Conservation (phyloP, 2,888 invertebrate species). For the Scaptomyza polygonia region DNA sequence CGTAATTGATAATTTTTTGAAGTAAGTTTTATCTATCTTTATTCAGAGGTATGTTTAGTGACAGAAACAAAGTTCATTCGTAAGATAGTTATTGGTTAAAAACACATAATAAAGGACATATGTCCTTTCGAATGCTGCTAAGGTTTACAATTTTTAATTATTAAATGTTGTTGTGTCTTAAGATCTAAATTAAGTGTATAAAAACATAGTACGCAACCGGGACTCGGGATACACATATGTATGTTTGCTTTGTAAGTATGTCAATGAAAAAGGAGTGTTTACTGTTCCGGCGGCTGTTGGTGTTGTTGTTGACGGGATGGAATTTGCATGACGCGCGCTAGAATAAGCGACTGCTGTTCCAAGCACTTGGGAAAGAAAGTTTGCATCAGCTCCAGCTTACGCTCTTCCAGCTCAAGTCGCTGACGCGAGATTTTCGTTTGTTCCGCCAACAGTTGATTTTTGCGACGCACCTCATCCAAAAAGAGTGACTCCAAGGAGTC, state of each 20-base stretch:
- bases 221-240: conserved; percentile 13
- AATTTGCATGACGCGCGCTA: conserved; percentile 59
- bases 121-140: conserved; percentile 20
- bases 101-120: conserved; percentile 31
- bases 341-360: conserved; percentile 75
- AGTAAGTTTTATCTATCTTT: conserved; percentile 40
- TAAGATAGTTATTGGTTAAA: conserved; percentile 38
- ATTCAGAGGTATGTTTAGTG: conserved; percentile 47
- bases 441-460: conserved; percentile 74
- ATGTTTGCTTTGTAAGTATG: background rate
- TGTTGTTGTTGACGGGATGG: conserved; percentile 29
- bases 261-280: conserved; percentile 20
- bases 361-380: conserved; percentile 80
- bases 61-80: conserved; percentile 39
- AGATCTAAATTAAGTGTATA: conserved; percentile 43
- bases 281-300: conserved; percentile 20
- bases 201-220: conserved; percentile 42
- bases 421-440: conserved; percentile 77
- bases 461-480: conserved; percentile 76
- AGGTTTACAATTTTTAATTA: conserved; percentile 19
- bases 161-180: conserved; percentile 24
- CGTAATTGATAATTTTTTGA: background rate
- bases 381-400: conserved; percentile 75
- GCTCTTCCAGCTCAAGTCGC: conserved; percentile 75
- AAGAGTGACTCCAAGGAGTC: conserved; percentile 71